Base-by-base conservation (phyloP, 2,888 invertebrate genomes). In the Epinotia nisella region DNA sequence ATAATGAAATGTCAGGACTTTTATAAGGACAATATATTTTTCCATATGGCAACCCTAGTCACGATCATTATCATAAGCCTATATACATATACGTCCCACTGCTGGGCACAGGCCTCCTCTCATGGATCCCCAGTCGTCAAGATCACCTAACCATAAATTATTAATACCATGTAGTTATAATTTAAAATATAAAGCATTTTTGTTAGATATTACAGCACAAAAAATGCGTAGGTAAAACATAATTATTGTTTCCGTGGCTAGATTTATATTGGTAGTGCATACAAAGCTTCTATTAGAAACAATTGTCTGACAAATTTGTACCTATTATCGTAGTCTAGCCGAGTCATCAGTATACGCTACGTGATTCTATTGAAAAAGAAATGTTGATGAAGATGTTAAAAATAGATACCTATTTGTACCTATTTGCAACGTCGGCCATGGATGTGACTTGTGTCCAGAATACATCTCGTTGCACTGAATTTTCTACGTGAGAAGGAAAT, bases 311-410 rank as follows among this genome's bases (percentile, higher is more conserved):
- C 45, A 15, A 45, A 13, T 19, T 19, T 17, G 60, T n/a, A n/a
- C n/a, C n/a, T 58, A 39, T 45, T 35, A 45, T 24, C 19, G 39
- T 51, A 17, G 29, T 59, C 29, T 53, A 21, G 45, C 7, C 51
- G 35, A 19, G 39, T 10, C 19, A 55, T 41, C 35, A 51, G 55
- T 55, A 39, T 65, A 65, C 19, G 41, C 21, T 21, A 66, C 55
- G 66, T 66, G 66, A 66, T 41, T 21, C n/a, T 41, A 41, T 55
- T 65, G 15, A 29, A 58, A 65, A 56, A 56, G 55, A 56, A 66
- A 56, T 66, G 66, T 21, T 35, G 55, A 53, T 64, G 64, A 53
- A 65, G 49, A 65, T 65, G 35, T 24, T 55, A 19, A 65, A 65
- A 53, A 65, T 65, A 53, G 17, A 53, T 35, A 35, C 10, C 19